Percentiles rank a stretch among this genome's conserved stretches.
Evolutionary conservation across 2,888 invertebrate genomes (phyloP).

Genomic region (Temnothorax unifasciatus): DNA sequence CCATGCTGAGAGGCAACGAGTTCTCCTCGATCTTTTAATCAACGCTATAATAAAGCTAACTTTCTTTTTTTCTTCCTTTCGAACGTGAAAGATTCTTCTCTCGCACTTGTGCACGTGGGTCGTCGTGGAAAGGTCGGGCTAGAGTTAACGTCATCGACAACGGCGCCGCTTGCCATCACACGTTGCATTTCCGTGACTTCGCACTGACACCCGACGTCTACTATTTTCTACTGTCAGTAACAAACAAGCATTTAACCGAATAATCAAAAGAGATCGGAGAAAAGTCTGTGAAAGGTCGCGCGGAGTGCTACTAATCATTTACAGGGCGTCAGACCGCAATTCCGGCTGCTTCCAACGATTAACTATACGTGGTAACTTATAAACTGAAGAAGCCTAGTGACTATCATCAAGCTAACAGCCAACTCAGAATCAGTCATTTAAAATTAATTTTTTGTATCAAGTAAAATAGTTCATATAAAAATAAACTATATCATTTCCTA

Average conservation of each 20-base stretch:
- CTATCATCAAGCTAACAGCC: neutral
- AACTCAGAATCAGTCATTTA: neutral
- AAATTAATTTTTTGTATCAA: neutral
- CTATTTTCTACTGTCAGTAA: constrained; percentile 47
- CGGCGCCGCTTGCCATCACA: constrained; percentile 1
- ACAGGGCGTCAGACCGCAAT: neutral
- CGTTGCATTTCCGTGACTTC: constrained; percentile 11
- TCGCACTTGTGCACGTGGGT: constrained; percentile 45
- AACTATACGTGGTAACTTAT: neutral
- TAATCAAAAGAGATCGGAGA: constrained; percentile 26
- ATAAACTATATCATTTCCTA: neutral
- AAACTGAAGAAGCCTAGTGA: neutral
- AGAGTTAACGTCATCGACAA: constrained; percentile 27
- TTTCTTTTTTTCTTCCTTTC: neutral
- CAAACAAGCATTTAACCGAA: constrained; percentile 30
- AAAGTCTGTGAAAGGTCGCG: constrained; percentile 38
- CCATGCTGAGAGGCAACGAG: neutral
- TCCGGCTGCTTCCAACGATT: constrained; percentile 2
- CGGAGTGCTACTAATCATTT: constrained; percentile 12
- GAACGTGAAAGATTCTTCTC: constrained; percentile 52
- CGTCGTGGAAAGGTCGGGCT: constrained; percentile 53
- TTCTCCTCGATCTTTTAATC: neutral
- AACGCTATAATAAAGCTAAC: neutral
- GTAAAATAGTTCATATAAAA: neutral
- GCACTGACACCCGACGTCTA: constrained; percentile 2